These are phyloP conservation scores for Heliocidaris erythrogramma DNA, from an alignment of 35 echinoderm and acorn worm genomes.

Conservation along the genomic window DNA sequence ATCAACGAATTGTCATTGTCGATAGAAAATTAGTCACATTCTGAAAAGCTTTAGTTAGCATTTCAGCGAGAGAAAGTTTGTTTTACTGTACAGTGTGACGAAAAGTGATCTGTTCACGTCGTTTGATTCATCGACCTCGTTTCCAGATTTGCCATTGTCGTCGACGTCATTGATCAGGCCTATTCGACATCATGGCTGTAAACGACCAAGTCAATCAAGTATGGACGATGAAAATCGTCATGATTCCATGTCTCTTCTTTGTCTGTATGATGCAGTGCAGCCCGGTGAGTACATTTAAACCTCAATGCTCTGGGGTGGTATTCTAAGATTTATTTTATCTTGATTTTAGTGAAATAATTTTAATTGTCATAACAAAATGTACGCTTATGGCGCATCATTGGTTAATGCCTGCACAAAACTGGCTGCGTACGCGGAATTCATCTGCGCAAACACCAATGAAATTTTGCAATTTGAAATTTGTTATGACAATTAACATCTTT, in stretches of 20 bases:
- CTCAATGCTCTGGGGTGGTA: too few species aligned
- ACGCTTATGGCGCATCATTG: too few species aligned
- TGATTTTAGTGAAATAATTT: too few species aligned
- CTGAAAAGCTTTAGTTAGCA: background rate
- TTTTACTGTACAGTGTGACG: background rate
- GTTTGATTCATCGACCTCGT: background rate
- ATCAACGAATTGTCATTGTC: background rate
- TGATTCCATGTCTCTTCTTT: background rate
- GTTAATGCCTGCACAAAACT: too few species aligned
- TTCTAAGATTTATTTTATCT: too few species aligned
- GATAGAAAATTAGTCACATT: background rate
- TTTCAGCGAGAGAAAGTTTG: background rate
- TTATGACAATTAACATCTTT: too few species aligned
- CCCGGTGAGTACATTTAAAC: background rate
- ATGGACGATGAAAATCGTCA: background rate
- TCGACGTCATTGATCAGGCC: background rate
- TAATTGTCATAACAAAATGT: too few species aligned
- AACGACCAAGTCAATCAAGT: too few species aligned
- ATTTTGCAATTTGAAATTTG: too few species aligned
- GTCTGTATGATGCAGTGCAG: background rate
- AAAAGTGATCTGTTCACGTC: background rate
- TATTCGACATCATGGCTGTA: background rate
- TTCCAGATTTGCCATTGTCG: background rate
- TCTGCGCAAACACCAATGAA: too few species aligned
- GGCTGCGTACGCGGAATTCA: too few species aligned